These are phyloP conservation scores for Diploscapter pachys DNA, from an alignment of 1,140 invertebrate genomes.

Conservation along the genomic window DNA sequence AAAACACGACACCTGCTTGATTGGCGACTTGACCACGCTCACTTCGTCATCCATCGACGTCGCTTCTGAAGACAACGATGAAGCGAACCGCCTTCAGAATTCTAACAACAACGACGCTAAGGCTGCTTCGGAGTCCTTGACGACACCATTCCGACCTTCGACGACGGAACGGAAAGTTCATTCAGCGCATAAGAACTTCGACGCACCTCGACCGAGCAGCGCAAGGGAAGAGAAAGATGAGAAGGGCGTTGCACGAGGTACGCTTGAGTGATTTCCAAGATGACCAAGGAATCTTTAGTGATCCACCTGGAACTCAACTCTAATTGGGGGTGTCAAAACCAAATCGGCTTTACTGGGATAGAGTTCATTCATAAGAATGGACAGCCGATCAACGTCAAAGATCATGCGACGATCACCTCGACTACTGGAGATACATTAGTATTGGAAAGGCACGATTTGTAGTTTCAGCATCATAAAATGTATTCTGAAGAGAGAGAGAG, in stretches of 20 bases:
- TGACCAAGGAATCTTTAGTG: constrained; percentile 44
- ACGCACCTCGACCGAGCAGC: neutral
- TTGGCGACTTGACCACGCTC: constrained; percentile 2
- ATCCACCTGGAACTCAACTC: constrained; percentile 61
- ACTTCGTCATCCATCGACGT: constrained; percentile 7
- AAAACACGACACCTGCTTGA: constrained; percentile 66
- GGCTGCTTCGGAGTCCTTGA: constrained; percentile 8
- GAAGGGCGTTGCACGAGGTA: neutral
- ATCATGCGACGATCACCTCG: constrained; percentile 47
- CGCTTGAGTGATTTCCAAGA: neutral
- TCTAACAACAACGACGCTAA: neutral
- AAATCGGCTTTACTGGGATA: constrained; percentile 63
- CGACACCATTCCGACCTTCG: constrained; percentile 20
- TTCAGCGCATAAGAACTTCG: neutral
- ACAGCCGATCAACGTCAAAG: constrained; percentile 47
- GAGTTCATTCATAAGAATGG: constrained; percentile 62
- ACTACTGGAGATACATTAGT: constrained; percentile 43
- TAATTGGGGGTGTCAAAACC: constrained; percentile 63
- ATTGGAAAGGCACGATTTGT: no score
- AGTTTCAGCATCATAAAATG: no score
- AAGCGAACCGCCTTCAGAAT: constrained; percentile 1
- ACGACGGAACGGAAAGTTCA: constrained; percentile 17
- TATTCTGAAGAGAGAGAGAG: constrained; percentile 2
- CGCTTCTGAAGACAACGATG: neutral
- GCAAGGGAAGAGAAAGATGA: neutral